Conservation (phyloP, 2,113 vertebrate genomes). For the Centropus unirufus region DNA sequence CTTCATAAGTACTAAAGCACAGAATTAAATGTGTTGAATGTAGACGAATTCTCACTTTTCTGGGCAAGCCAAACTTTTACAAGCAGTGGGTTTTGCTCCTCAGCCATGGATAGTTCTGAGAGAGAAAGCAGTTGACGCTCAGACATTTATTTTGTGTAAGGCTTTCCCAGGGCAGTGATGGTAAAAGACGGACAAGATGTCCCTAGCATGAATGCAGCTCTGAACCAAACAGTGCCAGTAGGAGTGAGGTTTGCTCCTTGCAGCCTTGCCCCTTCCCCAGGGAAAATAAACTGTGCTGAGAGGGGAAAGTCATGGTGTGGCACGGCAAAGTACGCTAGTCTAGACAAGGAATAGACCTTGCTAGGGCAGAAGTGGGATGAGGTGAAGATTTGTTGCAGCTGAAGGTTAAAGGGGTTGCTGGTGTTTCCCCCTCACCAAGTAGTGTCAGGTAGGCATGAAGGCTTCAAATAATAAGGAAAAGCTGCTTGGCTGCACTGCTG, state of each 20-base stretch:
- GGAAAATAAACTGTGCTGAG: neutral
- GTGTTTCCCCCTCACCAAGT: neutral
- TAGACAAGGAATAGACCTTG: neutral
- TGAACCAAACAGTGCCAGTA: neutral
- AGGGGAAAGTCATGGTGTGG: neutral
- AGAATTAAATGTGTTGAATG: neutral
- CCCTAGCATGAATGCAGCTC: neutral
- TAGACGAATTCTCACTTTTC: neutral
- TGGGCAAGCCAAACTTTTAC: neutral
- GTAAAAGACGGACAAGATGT: neutral
- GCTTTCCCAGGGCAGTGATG: neutral
- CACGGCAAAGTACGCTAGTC: neutral
- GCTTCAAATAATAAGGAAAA: neutral
- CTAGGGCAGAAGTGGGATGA: neutral
- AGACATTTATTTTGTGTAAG: neutral
- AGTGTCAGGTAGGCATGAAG: neutral
- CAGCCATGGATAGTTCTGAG: accelerated
- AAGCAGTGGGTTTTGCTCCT: neutral
- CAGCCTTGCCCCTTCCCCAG: neutral
- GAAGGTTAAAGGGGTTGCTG: neutral
- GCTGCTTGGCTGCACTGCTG: neutral
- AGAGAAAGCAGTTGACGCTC: neutral
- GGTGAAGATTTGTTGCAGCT: neutral
- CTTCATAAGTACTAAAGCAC: neutral
- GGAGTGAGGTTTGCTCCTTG: neutral